Base-by-base conservation (phyloP, 2,113 vertebrate genomes). In the Suncus etruscus region DNA sequence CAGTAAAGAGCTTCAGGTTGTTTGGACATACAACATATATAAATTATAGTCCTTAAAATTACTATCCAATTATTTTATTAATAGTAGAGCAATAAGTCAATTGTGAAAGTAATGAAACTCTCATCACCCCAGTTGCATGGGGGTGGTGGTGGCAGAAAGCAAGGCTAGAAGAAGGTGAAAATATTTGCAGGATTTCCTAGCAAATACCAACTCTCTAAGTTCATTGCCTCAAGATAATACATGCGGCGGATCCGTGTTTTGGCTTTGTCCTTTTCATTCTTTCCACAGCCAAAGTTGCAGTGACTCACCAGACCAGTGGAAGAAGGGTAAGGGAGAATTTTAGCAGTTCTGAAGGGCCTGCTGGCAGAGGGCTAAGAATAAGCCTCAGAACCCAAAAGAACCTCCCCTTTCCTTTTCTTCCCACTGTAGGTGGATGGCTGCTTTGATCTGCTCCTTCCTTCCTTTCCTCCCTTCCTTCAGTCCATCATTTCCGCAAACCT, bases 241-340 rank as follows among this genome's bases (percentile, higher is more conserved):
- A 80, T 63, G 47, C 29, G 51, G 54, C 54, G 39, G 39, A 16
- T 83, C 54, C 50, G 79, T 61, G 20, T 81, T 86, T 22, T 90
- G 93, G 86, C 68, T 94, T 76, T 92, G 78, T 86, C 61, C 50
- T 47, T 54, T 96, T 86, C 82, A 66, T 93, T 18, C 86, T 95
- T 73, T 94, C 92, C 86, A 84, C 94, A 94, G 90, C 73, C 92
- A 95, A 96, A 88, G 74, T 86, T 83, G 80, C 91, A 76, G 79
- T 96, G 95, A 96, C 93, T 96, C 95, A 96, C 48, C 72, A 91
- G 6, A 94, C 91, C 90, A 91, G 94, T 93, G 94, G 79, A 90
- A 94, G 39, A 39, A 39, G 39, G 86, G 91, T 68, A 91, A 96
- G 94, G 83, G 76, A 91, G 94, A 95, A 96, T 95, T 96, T 54